Percentiles rank a stretch among this genome's conserved stretches.
phyloP scores from a whole-genome alignment of 2,888 invertebrate species.

The Ophion obscuratus region DNA sequence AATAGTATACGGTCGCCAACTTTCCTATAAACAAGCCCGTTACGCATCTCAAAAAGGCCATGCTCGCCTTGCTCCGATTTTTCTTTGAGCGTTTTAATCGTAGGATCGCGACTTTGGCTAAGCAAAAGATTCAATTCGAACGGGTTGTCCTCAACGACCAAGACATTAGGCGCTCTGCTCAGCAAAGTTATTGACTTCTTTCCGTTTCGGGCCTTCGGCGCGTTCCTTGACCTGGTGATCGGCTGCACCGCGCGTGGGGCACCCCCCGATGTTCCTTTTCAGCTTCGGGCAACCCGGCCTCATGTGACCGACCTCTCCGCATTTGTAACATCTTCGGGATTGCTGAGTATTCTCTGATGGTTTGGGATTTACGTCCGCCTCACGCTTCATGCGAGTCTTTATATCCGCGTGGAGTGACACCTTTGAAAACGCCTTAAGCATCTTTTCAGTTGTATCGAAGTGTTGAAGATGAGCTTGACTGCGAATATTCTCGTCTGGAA shows the following conservation, averaged over 20 bases:
- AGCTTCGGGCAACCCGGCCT: too few relatives aligned
- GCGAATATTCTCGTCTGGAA: too few relatives aligned
- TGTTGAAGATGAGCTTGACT: too few relatives aligned
- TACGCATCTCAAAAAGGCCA: conserved; percentile 62
- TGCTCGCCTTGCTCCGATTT: conserved; percentile 44
- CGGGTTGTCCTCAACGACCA: conserved; percentile 61
- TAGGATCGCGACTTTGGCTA: conserved; percentile 46
- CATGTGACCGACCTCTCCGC: conserved; percentile 23
- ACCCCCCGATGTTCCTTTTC: too few relatives aligned
- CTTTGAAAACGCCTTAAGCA: too few relatives aligned
- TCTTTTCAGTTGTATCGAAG: too few relatives aligned
- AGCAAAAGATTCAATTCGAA: conserved; percentile 61
- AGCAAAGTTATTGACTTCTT: too few relatives aligned
- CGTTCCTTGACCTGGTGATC: too few relatives aligned
- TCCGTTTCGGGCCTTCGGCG: too few relatives aligned
- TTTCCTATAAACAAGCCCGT: conserved; percentile 69
- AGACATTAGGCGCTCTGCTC: conserved; percentile 51
- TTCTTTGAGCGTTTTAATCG: conserved; percentile 34
- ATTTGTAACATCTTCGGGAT: conserved; percentile 11
- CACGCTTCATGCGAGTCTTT: too few relatives aligned
- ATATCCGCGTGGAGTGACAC: too few relatives aligned
- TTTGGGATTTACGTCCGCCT: not conserved
- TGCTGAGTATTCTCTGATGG: not conserved
- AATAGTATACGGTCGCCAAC: conserved; percentile 51
- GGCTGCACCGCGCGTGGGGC: too few relatives aligned